phyloP scores from a whole-genome alignment of 2,888 invertebrate species.

The Ormyrus rosae region DNA sequence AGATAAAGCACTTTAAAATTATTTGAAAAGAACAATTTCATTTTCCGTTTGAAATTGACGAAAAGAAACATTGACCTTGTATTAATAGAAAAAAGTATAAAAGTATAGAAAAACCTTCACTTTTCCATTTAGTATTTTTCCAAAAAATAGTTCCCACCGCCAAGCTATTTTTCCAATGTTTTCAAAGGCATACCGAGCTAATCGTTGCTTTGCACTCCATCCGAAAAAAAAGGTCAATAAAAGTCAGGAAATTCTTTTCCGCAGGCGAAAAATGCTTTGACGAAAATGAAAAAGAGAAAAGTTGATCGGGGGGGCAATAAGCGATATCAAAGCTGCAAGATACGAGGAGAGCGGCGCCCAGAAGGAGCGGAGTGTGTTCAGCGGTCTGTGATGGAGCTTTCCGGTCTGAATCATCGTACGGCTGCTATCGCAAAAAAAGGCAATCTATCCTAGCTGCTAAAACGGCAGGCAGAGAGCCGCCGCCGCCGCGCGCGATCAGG shows the following conservation, averaged over 20 bases:
- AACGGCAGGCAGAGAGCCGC: background rate
- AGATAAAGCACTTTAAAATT: background rate
- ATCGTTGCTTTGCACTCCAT: too few species aligned
- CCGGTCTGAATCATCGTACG: conserved; percentile 44
- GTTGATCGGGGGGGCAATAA: conserved; percentile 33
- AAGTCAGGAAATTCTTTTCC: too few species aligned
- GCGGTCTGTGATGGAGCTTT: conserved; percentile 43
- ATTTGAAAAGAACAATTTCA: background rate
- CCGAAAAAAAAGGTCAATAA: too few species aligned
- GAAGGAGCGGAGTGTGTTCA: conserved; percentile 35
- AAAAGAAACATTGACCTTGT: background rate
- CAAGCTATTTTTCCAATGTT: too few species aligned
- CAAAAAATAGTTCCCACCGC: too few species aligned
- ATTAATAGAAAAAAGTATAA: too few species aligned
- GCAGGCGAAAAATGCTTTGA: conserved; percentile 9
- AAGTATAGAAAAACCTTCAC: too few species aligned
- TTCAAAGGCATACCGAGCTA: too few species aligned
- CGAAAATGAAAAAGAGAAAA: conserved; percentile 9
- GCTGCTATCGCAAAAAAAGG: background rate
- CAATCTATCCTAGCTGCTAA: conserved; percentile 25
- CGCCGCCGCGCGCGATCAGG: background rate
- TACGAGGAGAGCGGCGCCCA: background rate
- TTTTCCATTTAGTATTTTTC: too few species aligned
- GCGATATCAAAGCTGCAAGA: conserved; percentile 38
- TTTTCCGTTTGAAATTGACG: background rate